Base-by-base conservation (phyloP, 2,797 vertebrate genomes). In the Poeciliopsis gracilis region DNA sequence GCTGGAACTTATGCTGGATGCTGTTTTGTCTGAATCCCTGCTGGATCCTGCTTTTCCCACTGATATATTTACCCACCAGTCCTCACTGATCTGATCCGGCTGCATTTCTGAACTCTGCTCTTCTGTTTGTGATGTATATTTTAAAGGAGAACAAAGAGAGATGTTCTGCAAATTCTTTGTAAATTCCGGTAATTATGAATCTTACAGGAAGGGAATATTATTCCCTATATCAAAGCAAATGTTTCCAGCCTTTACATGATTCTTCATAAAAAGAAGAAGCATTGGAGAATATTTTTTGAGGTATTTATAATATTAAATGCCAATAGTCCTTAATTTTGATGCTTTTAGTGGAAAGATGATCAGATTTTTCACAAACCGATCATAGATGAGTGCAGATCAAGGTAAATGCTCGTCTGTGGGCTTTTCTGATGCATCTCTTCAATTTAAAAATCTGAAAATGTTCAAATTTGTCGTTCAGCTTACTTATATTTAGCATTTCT, bases 81-180 rank as follows among this genome's bases (percentile, higher is more conserved):
- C 74, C 83, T 87, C 77, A 75, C 51, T 84, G 80, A 79, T 57
- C 49, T 66, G 63, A 66, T 76, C 61, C 75, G 75, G 75, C 79
- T 84, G 77, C 78, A 83, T 16, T 88, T 70, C 28, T n/a, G 5
- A 70, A n/a, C 13, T 69, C 66, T 16, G 25, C 25, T 70, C n/a
- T 70, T 11, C 43, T 70, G 25, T 16, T 70, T 70, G 25, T 30
- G 6, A 70, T n/a, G 13, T n/a, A 70, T 28, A n/a, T n/a, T 70
- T 70, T 45, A 25, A n/a, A 45, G 15, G 2, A 18, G 4, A 25
- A 23, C 8, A 25, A 41, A 41, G 28, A n/a, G 2, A 67, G 41
- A 41, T 25, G 36, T 23, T 25, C 3, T 67, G 36, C 23, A 67
- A 10, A n/a, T 41, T 45, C 41, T 45, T n/a, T n/a, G 38, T 7